Evolutionary conservation across 2,113 vertebrate genomes (phyloP).

Genomic region (Gavia stellata): DNA sequence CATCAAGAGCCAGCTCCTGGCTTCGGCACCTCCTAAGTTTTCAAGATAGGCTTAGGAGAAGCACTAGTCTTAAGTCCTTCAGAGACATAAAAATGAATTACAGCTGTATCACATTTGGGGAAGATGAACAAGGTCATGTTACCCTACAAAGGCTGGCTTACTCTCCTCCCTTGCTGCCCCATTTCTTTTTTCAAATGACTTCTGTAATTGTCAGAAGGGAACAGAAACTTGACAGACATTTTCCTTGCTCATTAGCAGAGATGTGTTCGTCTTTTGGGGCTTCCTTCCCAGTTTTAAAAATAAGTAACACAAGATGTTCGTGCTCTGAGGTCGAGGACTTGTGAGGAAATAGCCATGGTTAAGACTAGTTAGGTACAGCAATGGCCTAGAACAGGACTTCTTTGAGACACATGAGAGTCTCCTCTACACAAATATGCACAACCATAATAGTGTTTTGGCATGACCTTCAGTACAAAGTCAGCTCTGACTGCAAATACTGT

Average conservation of each 20-base stretch:
- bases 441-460: not conserved
- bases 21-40: not conserved
- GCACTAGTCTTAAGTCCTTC: not conserved
- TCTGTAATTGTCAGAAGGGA: not conserved
- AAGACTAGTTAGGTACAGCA: not conserved
- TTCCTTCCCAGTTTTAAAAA: slow-evolving; percentile 3
- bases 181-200: not conserved
- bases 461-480: not conserved
- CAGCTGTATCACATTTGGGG: not conserved
- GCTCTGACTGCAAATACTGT: not conserved
- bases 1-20: not conserved
- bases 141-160: not conserved
- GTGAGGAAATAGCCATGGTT: not conserved
- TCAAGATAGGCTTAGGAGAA: not conserved
- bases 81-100: not conserved
- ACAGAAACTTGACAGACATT: not conserved
- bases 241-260: not conserved
- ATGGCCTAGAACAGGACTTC: not conserved
- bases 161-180: not conserved
- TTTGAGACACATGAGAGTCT: not conserved
- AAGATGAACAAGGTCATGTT: not conserved
- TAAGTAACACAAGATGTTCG: not conserved
- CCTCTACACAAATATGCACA: not conserved
- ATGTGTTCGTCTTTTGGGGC: not conserved
- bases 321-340: not conserved